Evolutionary conservation across 2,113 vertebrate genomes (phyloP).

Genomic region (Erythrolamprus reginae): DNA sequence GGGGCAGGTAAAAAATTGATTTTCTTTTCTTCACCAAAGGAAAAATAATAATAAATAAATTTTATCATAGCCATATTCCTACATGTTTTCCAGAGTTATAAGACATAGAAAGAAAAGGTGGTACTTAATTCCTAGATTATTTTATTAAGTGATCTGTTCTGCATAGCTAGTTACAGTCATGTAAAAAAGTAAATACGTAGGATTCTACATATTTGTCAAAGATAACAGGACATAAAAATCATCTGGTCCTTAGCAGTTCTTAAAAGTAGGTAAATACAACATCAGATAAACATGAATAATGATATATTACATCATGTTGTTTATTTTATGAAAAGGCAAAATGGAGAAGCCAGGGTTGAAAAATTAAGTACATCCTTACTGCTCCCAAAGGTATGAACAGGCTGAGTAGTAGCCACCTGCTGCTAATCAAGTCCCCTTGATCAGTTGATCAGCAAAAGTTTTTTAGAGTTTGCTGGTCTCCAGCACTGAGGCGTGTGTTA

Average conservation of each 20-base stretch:
- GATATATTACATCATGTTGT: no score
- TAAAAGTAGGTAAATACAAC: background rate
- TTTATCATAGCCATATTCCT: background rate
- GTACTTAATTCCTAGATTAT: background rate
- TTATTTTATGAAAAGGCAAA: no score
- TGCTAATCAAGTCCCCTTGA: no score
- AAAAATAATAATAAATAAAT: background rate
- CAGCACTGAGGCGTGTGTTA: no score
- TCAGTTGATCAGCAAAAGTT: no score
- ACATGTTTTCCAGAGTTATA: background rate
- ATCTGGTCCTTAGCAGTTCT: background rate
- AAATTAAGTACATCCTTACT: no score
- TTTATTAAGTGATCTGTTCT: background rate
- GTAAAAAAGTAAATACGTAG: background rate
- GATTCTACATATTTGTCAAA: background rate
- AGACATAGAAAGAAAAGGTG: background rate
- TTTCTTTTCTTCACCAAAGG: background rate
- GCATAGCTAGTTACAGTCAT: background rate
- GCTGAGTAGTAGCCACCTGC: no score
- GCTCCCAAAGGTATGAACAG: no score
- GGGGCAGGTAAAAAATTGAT: background rate
- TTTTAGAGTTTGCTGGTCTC: no score
- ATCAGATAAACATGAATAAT: no score
- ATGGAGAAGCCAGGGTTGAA: no score
- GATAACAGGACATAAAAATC: background rate